These are phyloP conservation scores for Formica exsecta DNA, from an alignment of 1,140 invertebrate species.

Conservation along the genomic window DNA sequence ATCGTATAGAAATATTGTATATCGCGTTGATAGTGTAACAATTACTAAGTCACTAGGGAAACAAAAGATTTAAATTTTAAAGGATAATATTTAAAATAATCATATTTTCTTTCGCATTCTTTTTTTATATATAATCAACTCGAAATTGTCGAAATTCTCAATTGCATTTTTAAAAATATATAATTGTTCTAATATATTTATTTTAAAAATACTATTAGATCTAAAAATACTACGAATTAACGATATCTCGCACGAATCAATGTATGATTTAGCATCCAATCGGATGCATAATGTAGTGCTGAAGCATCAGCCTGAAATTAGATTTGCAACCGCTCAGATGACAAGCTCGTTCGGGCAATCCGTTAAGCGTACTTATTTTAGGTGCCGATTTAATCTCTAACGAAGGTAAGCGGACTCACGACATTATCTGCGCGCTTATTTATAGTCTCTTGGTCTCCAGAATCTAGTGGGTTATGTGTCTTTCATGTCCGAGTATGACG, in stretches of 20 bases:
- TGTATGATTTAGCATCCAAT: background rate
- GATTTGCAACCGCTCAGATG: background rate
- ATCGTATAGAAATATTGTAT: too few species aligned
- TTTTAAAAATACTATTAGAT: background rate
- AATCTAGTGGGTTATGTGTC: conserved; percentile 17
- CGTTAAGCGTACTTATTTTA: conserved; percentile 11
- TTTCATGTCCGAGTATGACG: conserved; percentile 19
- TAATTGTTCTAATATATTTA: background rate
- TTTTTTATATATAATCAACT: too few species aligned
- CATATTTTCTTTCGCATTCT: too few species aligned
- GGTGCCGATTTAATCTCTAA: conserved; percentile 26
- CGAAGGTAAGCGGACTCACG: background rate
- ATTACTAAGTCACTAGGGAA: too few species aligned
- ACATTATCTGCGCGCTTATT: conserved; percentile 38
- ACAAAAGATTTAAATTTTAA: too few species aligned
- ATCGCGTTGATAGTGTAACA: too few species aligned
- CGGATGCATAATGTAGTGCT: background rate
- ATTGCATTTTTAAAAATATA: too few species aligned
- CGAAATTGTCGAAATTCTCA: too few species aligned
- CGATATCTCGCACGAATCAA: background rate
- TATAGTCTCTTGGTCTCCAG: conserved; percentile 5
- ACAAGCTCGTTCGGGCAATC: background rate
- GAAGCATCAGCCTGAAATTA: background rate
- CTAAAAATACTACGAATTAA: too few species aligned
- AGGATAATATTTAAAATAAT: too few species aligned